Percentiles rank a stretch among this genome's conserved stretches.
phyloP scores from a whole-genome alignment of 2,888 invertebrate genomes.

The Drepana falcataria region DNA sequence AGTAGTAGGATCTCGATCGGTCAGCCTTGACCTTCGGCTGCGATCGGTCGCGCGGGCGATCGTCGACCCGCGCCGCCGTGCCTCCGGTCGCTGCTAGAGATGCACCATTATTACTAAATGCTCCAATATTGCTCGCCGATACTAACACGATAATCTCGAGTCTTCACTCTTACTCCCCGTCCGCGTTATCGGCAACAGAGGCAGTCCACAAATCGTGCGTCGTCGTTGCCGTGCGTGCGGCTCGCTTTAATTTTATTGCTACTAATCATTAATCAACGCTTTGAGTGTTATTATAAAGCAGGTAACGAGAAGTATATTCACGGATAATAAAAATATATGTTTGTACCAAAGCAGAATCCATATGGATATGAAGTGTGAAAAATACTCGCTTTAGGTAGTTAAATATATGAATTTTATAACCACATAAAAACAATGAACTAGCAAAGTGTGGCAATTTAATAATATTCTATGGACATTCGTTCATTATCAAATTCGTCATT shows the following conservation, averaged over 20 bases:
- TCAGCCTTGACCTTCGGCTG: constrained; percentile 73
- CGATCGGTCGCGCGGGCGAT: constrained; percentile 68
- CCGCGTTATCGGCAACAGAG: neutral
- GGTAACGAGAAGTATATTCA: neutral
- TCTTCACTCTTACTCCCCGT: neutral
- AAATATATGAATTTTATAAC: neutral
- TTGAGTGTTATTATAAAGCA: neutral
- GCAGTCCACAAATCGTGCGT: neutral
- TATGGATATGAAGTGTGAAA: neutral
- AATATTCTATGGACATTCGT: neutral
- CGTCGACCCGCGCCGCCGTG: constrained; percentile 58
- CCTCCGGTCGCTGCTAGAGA: constrained; percentile 31
- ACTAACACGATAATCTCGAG: neutral
- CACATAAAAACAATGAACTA: neutral
- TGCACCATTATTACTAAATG: constrained; percentile 18
- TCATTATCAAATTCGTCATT: neutral
- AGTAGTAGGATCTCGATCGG: constrained; percentile 56
- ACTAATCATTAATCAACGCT: neutral
- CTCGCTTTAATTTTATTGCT: neutral
- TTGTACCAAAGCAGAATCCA: neutral
- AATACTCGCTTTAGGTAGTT: neutral
- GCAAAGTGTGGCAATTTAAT: neutral
- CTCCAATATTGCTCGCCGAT: constrained; percentile 8
- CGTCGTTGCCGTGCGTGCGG: neutral
- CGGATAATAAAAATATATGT: neutral